A percentile compares a stretch with the other conserved stretches of the same genome.
Evolutionary conservation across 2,113 vertebrate genomes (phyloP).

Genomic region (Sarotherodon lohbergeri): DNA sequence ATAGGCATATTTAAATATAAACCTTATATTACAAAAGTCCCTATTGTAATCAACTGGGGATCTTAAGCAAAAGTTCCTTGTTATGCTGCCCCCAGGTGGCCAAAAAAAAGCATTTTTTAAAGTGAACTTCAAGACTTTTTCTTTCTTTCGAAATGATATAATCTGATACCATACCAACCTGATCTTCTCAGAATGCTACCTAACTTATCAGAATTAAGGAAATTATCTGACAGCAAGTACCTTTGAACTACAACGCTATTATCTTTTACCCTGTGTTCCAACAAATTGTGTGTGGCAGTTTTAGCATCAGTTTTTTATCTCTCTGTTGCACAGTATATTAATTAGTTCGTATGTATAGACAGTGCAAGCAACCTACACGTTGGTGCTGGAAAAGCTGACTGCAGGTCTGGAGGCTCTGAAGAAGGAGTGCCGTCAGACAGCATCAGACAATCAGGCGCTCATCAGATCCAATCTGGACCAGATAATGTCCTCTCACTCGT

Average conservation of each 20-base stretch:
- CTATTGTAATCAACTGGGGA: background rate
- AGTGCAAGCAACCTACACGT: conserved; percentile 76
- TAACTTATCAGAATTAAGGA: background rate
- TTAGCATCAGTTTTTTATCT: background rate
- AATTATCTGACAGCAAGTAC: background rate
- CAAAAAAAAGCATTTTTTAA: background rate
- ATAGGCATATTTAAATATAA: background rate
- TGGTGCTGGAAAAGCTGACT: conserved; percentile 80
- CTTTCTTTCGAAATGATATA: background rate
- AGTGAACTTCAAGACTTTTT: background rate
- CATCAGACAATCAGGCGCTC: conserved; percentile 76
- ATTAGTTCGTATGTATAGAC: conserved; percentile 60
- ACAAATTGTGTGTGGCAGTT: background rate
- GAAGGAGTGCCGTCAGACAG: conserved; percentile 76
- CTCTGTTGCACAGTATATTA: background rate
- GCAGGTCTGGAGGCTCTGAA: conserved; percentile 75
- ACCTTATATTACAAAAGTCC: background rate
- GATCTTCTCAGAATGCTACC: background rate
- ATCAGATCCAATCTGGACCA: conserved; percentile 90
- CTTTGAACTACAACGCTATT: background rate
- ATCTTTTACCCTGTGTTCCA: background rate
- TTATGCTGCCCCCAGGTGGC: background rate
- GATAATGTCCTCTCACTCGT: conserved; percentile 82
- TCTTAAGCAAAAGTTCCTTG: background rate
- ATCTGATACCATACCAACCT: background rate